Conservation (phyloP, 1,140 invertebrate species). For the Zaprionus ornatus region DNA sequence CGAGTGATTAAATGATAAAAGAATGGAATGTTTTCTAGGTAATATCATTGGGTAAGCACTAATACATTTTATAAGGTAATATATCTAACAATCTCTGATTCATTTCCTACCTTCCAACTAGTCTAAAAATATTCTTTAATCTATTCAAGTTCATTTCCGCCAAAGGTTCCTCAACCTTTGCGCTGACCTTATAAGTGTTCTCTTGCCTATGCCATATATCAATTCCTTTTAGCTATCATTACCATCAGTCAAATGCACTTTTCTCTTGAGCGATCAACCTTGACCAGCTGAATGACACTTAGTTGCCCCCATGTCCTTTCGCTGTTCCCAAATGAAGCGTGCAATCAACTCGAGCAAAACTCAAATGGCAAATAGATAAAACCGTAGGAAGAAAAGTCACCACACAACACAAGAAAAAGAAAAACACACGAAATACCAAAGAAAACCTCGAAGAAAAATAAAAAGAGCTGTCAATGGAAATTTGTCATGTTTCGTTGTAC, state of each 20-base stretch:
- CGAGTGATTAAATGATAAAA: no score
- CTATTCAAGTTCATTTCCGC: background rate
- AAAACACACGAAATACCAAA: background rate
- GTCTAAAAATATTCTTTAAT: background rate
- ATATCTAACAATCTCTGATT: background rate
- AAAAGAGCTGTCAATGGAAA: constrained; percentile 55
- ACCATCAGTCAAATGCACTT: constrained; percentile 27
- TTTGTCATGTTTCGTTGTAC: constrained; percentile 28
- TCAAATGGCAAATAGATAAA: constrained; percentile 20
- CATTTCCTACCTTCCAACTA: background rate
- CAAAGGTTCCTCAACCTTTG: background rate
- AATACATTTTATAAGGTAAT: background rate
- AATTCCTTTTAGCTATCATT: background rate
- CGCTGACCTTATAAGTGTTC: background rate
- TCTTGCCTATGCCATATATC: background rate
- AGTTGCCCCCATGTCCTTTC: constrained; percentile 27
- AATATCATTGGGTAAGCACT: no score
- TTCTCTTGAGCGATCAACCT: constrained; percentile 31
- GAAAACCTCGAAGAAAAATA: constrained; percentile 14
- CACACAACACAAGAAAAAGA: background rate
- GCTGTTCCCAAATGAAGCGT: constrained; percentile 51
- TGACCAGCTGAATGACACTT: constrained; percentile 32
- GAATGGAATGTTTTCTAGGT: no score
- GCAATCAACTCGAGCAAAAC: constrained; percentile 65
- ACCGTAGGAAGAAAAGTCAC: background rate